Evolutionary conservation across 2,797 vertebrate species (phyloP).

Genomic region (Hylomyscus alleni): DNA sequence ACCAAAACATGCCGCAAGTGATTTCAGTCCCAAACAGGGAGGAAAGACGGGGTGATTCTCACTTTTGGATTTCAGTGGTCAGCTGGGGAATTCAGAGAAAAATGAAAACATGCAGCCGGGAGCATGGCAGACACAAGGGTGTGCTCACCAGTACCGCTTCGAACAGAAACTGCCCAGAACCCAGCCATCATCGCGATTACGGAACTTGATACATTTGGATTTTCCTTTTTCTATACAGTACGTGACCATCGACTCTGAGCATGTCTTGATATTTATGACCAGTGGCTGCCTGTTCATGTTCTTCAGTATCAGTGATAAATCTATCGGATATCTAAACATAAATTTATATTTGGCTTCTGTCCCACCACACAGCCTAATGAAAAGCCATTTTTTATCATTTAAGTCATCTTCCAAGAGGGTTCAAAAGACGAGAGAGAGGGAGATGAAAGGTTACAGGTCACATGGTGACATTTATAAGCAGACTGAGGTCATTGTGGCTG

Average conservation of each 20-base stretch:
- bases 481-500: not conserved
- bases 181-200: fast-evolving
- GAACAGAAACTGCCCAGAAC: not conserved
- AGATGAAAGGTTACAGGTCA: not conserved
- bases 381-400: constrained; percentile 17
- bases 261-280: constrained; percentile 28
- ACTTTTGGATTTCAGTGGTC: not conserved
- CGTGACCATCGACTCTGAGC: not conserved
- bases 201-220: not conserved
- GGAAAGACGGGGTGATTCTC: not conserved
- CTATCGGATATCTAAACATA: not conserved
- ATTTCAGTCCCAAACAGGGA: constrained; percentile 25
- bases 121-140: not conserved
- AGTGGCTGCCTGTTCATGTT: not conserved
- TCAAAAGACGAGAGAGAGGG: not conserved
- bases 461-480: constrained; percentile 1
- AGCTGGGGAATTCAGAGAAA: not conserved
- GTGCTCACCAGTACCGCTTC: not conserved
- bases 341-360: constrained; percentile 27
- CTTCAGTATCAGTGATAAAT: not conserved
- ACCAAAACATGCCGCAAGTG: not conserved
- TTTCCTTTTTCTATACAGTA: not conserved
- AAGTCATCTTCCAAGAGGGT: constrained; percentile 46
- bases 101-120: not conserved
- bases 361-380: not conserved